phyloP scores from a whole-genome alignment of 2,888 invertebrate genomes.

The Tuberolachnus salignus region DNA sequence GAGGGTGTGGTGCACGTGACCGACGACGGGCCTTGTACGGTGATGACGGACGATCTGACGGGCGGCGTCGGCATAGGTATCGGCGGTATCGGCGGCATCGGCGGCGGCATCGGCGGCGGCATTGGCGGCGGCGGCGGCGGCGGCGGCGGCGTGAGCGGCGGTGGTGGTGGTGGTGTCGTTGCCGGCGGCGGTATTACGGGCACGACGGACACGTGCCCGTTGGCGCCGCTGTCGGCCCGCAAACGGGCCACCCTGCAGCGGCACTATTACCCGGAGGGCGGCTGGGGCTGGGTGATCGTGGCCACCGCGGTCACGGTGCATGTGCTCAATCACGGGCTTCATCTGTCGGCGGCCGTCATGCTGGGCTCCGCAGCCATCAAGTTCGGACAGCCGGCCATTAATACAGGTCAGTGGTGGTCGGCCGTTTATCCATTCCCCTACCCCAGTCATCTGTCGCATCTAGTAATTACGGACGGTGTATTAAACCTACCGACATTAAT shows the following conservation, averaged over 20 bases:
- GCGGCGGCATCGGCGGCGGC: background rate
- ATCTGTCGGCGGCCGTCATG: constrained; percentile 71
- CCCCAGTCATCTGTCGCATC: too few species aligned
- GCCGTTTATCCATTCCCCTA: too few species aligned
- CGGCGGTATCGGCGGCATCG: background rate
- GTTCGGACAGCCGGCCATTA: constrained; percentile 57
- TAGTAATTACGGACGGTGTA: too few species aligned
- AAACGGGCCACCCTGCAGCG: constrained; percentile 67
- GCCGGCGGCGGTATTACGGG: background rate
- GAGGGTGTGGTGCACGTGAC: constrained; percentile 48
- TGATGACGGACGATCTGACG: constrained; percentile 60
- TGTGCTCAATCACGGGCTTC: constrained; percentile 76
- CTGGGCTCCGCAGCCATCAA: constrained; percentile 69
- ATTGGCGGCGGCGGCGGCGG: too few species aligned
- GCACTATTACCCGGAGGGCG: constrained; percentile 86
- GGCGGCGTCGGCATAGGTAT: background rate
- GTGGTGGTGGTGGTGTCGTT: background rate
- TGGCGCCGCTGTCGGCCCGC: constrained; percentile 66
- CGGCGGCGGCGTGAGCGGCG: too few species aligned
- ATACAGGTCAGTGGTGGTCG: constrained; percentile 58
- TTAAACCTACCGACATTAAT: too few species aligned
- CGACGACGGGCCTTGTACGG: constrained; percentile 57
- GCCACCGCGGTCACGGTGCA: constrained; percentile 77
- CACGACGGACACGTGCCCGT: constrained; percentile 63
- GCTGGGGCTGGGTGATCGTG: constrained; percentile 85